Base-by-base conservation (phyloP, 2,113 vertebrate species). In the Morphnarchus princeps region DNA sequence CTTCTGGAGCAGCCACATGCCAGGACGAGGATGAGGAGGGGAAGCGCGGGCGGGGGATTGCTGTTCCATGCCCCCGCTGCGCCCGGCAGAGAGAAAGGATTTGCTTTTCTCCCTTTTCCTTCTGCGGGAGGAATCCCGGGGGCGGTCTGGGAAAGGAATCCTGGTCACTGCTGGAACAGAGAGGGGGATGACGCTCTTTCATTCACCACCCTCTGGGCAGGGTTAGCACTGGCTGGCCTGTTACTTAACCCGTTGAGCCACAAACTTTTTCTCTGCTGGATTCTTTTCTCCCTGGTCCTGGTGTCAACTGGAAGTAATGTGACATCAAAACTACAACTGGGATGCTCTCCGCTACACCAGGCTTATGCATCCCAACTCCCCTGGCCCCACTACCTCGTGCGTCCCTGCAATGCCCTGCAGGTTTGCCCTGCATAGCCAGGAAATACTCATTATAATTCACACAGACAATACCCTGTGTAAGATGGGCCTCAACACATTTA, bases 111-210 rank as follows among this genome's bases (percentile, higher is more conserved):
- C 63, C 38, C 52, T 78, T 83, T 73, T 92, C 85, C 61, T 93
- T 47, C 65, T 78, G 63, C 3, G 0, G 4, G 10, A 96, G 92
- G 95, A 97, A 96, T 95, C 85, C 93, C 19, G 84, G 92, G 85
- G 85, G 90, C 10, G 58, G 82, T 32, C 67, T 96, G 92, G 89
- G 90, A 97, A 95, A 93, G 67, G 92, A 95, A 96, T 96, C 90
- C 79, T 92, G 72, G 13, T 86, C 91, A 10, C 70, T 82, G 71
- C 84, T 91, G 85, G 74, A 93, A 80, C 9, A 0, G 61, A 82
- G 84, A 91, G 43, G 57, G 31, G 65, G 43, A 87, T 1, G 15
- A 73, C 4, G 29, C 29, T 81, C 80, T 40, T 89, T 94, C 89
- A 93, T 80, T 76, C 81, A 72, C 29, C 65, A 26, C 45, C 47